Conservation (phyloP, 2,797 vertebrate genomes). For the Thripadectes ignobilis region DNA sequence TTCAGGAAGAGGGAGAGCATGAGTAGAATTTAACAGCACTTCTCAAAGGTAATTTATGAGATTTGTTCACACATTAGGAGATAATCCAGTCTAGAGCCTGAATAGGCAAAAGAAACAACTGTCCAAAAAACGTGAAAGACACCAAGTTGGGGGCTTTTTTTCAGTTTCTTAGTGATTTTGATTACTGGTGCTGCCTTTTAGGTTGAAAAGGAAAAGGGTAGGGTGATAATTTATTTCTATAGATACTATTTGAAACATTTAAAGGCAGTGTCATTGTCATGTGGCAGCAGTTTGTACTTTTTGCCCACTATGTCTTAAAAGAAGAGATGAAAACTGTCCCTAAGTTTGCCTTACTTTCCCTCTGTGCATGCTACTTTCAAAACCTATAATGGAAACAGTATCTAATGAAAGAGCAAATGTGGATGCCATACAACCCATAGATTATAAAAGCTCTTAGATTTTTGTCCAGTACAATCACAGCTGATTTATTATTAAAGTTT, state of each 20-base stretch:
- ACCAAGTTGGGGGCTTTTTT: accelerated
- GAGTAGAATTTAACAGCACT: background rate
- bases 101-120: background rate
- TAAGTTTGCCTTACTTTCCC: background rate
- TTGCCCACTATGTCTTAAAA: background rate
- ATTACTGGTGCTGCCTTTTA: background rate
- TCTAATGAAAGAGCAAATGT: background rate
- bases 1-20: background rate
- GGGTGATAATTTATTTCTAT: background rate
- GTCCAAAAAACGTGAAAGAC: background rate
- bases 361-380: background rate
- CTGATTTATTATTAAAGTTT: background rate
- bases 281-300: background rate
- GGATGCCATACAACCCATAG: background rate
- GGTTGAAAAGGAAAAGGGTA: background rate
- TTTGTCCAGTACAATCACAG: background rate
- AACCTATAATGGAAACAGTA: background rate
- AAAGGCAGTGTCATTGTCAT: background rate
- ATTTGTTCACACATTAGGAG: background rate
- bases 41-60: background rate
- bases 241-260: background rate
- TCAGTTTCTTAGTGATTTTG: background rate
- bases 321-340: background rate
- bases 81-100: background rate
- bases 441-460: background rate